phyloP scores from a whole-genome alignment of 2,797 vertebrate genomes.

The Zalophus californianus region DNA sequence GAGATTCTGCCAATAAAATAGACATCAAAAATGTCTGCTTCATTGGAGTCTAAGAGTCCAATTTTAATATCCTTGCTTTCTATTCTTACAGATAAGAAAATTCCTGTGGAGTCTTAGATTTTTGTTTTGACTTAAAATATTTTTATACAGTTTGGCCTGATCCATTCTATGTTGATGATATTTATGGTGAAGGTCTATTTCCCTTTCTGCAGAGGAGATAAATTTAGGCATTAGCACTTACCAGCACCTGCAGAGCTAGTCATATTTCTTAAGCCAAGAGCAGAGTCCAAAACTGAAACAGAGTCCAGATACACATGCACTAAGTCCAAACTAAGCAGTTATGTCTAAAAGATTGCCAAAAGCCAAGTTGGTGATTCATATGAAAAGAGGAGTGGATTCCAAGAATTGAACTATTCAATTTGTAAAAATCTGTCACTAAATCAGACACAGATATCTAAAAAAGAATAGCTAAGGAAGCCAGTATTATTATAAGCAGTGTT shows the following conservation, averaged over 20 bases:
- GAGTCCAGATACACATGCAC: neutral
- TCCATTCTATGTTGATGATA: neutral
- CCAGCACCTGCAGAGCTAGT: neutral
- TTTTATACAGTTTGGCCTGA: neutral
- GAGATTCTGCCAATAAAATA: neutral
- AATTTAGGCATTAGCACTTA: neutral
- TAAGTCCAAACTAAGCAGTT: neutral
- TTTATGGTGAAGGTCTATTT: neutral
- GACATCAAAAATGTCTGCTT: neutral
- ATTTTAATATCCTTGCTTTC: neutral
- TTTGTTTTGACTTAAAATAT: neutral
- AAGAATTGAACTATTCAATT: neutral
- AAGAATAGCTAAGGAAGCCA: neutral
- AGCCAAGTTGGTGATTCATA: neutral
- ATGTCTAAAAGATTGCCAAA: neutral
- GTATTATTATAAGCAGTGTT: neutral
- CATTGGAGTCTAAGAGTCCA: neutral
- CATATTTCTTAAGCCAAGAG: neutral
- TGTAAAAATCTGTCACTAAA: neutral
- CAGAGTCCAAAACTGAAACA: neutral
- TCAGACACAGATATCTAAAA: neutral
- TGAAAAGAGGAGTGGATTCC: neutral
- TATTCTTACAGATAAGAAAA: neutral
- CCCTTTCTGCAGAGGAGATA: neutral
- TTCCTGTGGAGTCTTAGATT: neutral